Conservation (phyloP, 2,797 vertebrate genomes). For the Okamejei kenojei region DNA sequence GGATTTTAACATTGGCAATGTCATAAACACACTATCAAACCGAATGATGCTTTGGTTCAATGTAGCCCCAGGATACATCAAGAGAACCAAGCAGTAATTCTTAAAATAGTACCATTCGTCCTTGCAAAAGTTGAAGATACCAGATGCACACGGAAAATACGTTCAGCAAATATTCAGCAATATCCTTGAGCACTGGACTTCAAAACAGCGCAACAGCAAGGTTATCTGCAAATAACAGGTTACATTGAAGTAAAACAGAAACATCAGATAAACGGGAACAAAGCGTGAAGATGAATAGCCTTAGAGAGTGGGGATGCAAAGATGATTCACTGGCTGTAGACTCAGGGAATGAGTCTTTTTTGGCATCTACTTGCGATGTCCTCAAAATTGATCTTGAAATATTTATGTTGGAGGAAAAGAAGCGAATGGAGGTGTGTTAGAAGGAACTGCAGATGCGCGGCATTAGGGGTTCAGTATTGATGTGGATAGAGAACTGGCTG, state of each 20-base stretch:
- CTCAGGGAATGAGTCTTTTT: no score
- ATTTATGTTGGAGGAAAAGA: no score
- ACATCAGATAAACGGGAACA: neutral
- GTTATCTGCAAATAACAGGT: neutral
- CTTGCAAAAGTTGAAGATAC: conserved; percentile 13
- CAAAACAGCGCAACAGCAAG: neutral
- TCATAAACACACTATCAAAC: neutral
- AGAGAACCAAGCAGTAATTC: conserved; percentile 1
- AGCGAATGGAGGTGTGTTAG: no score
- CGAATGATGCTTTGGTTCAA: neutral
- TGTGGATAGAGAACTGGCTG: no score
- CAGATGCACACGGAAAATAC: neutral
- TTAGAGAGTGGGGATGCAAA: neutral
- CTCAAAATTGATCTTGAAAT: no score
- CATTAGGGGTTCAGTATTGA: no score
- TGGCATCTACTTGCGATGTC: no score
- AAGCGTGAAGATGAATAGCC: neutral
- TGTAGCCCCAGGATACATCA: neutral
- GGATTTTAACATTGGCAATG: neutral
- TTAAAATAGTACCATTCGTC: neutral
- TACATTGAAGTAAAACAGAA: neutral
- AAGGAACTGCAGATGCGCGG: no score
- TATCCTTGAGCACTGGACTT: neutral
- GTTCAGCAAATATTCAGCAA: neutral
- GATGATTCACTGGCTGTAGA: neutral